Evolutionary conservation across 2,888 invertebrate species (phyloP).

Genomic region (Nesidiocoris tenuis): DNA sequence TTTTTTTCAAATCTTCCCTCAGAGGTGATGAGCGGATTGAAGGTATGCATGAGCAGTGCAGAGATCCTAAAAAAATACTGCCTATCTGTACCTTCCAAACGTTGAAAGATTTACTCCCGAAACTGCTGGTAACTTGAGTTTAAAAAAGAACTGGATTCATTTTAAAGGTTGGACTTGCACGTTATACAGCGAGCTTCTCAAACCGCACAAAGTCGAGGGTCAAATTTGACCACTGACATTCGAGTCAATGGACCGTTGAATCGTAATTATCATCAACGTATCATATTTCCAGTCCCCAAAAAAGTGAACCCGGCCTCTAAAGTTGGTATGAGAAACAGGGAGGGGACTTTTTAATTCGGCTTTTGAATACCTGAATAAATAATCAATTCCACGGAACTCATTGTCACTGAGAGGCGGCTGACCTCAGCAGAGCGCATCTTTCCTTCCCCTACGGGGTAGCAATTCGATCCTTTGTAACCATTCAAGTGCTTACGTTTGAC

Average conservation of each 20-base stretch:
- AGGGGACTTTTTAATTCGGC: no score
- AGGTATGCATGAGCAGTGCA: no score
- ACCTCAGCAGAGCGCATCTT: neutral
- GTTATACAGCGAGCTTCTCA: neutral
- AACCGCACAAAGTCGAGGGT: neutral
- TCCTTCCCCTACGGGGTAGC: neutral
- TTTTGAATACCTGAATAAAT: neutral
- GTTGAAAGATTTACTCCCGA: no score
- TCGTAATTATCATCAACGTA: neutral
- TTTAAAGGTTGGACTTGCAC: no score
- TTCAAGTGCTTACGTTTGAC: neutral
- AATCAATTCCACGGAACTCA: neutral
- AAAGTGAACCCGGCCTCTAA: no score
- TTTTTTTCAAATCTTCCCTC: no score
- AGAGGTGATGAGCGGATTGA: no score
- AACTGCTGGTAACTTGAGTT: no score
- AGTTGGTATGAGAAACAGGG: no score
- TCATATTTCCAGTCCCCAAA: neutral
- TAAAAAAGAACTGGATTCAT: no score
- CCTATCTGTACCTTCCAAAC: no score
- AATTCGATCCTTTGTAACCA: neutral
- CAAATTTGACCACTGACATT: neutral
- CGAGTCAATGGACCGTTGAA: neutral
- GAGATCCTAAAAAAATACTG: no score
- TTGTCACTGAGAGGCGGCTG: neutral